Base-by-base conservation (phyloP, 2,113 vertebrate species). In the Burhinus bistriatus region DNA sequence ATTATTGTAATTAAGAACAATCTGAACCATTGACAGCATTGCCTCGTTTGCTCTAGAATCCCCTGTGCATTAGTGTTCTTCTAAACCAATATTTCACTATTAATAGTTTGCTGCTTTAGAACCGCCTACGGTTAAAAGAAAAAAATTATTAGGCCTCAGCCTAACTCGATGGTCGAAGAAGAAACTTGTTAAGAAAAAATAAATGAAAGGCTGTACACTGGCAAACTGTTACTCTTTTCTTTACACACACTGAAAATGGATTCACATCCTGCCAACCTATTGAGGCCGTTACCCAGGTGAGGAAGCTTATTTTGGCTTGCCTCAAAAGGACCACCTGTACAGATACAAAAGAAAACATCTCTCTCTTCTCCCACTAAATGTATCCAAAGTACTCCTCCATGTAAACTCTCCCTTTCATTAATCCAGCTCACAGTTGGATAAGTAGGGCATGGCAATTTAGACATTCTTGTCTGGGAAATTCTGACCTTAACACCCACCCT, bases 1-100 rank as follows among this genome's bases (percentile, higher is more conserved):
- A 90, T 95, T 94, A 95, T 96, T 97, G 94, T 97, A 95, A 89
- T 86, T 97, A 97, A 97, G 92, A 97, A 97, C 95, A 96, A 96
- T 86, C 96, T 96, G 93, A 96, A 82, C 95, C 92, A 95, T 92
- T 95, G 90, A 93, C 96, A 94, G 86, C 64, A 25, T 34, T 88
- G 94, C 92, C 92, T 96, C 59, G 9, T 73, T 91, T 93, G 91
- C 89, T 97, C 96, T 86, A 76, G 79, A 94, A 95, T 97, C 72
- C 76, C 94, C 71, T 77, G 87, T 94, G 72, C 91, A 96, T 47
- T 93, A 96, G 82, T 92, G 95, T 85, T 83, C 84, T 96, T 96
- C 93, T 87, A 72, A 90, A 95, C 90, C 82, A 97, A 90, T 96
- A 95, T 89, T 96, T 96, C 94, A 90, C 71, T 96, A 96, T 94